A percentile compares a stretch with the other conserved stretches of the same genome.
Evolutionary conservation across 2,113 vertebrate genomes (phyloP).

Genomic region (Symphodus melops): DNA sequence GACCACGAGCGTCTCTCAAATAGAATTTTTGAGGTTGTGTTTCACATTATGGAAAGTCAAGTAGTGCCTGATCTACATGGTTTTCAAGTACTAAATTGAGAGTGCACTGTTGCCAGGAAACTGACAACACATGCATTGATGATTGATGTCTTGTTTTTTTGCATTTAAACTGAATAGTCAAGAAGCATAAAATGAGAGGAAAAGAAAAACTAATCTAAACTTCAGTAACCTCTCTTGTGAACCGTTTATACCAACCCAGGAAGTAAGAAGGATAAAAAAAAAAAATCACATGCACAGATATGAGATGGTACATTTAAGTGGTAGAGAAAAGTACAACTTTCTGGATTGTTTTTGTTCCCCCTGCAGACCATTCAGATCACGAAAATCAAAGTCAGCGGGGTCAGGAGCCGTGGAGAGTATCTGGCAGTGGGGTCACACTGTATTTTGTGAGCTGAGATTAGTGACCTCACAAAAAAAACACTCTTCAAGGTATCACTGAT

Average conservation of each 20-base stretch:
- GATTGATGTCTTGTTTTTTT: background rate
- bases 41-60: background rate
- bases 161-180: background rate
- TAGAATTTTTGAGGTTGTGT: constrained; percentile 1
- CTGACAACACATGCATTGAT: background rate
- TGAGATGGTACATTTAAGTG: background rate
- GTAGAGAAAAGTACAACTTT: background rate
- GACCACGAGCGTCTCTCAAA: constrained; percentile 12
- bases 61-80: background rate
- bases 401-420: constrained; percentile 38
- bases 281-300: too few relatives aligned
- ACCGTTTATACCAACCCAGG: background rate
- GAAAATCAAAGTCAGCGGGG: constrained; percentile 32
- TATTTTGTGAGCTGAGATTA: constrained; percentile 39
- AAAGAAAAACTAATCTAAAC: background rate
- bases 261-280: too few relatives aligned
- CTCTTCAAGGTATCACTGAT: background rate
- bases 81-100: constrained; percentile 7
- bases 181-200: background rate
- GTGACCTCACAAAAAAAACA: constrained; percentile 36
- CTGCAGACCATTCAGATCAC: constrained; percentile 41
- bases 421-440: constrained; percentile 28
- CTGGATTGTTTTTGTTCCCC: constrained; percentile 12
- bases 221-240: background rate
- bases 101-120: background rate